Conservation (phyloP, 2,113 vertebrate genomes). For the Pipra filicauda region DNA sequence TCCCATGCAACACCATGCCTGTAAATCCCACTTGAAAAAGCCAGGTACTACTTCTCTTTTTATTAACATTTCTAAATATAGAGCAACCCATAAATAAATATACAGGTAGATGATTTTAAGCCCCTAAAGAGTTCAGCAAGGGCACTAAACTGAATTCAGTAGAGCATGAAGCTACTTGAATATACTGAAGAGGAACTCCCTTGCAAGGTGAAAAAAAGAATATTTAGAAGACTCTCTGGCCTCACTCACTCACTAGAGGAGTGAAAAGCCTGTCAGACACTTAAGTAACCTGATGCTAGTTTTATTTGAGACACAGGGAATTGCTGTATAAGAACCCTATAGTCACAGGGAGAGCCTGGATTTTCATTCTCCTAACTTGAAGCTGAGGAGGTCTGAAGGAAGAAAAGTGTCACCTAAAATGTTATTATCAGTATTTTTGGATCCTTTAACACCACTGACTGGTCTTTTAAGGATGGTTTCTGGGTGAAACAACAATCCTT, state of each 20-base stretch:
- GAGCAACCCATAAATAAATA: neutral
- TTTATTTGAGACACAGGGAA: neutral
- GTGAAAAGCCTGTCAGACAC: neutral
- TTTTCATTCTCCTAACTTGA: neutral
- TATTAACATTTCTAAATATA: neutral
- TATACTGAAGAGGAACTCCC: neutral
- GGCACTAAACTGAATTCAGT: neutral
- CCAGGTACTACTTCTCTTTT: neutral
- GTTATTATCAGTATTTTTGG: neutral
- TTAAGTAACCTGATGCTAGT: neutral
- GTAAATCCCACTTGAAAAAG: neutral
- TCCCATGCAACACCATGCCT: neutral
- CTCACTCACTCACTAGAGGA: neutral
- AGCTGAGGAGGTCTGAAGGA: neutral
- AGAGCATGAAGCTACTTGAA: neutral
- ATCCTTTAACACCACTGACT: neutral
- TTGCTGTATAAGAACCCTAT: neutral
- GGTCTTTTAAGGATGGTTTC: neutral
- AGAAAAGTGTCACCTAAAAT: neutral
- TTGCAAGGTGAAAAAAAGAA: neutral
- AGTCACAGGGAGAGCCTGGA: neutral
- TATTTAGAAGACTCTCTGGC: neutral
- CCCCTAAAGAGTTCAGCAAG: neutral
- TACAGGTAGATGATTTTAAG: neutral
- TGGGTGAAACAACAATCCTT: neutral